Conservation (phyloP, 1,140 invertebrate genomes). For the Leptinotarsa undecemlineata region DNA sequence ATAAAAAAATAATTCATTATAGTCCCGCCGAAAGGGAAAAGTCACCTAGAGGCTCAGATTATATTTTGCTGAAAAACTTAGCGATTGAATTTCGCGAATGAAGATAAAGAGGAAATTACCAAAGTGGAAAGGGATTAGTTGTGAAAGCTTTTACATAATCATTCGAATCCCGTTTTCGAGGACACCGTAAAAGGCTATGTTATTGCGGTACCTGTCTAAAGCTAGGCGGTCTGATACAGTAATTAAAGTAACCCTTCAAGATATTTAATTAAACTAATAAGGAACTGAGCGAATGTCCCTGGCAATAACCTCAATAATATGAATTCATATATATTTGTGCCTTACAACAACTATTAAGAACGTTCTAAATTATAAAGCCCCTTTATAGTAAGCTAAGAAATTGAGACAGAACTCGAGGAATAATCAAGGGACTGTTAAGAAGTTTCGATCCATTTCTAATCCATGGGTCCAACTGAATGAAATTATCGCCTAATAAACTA, state of each 20-base stretch:
- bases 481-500: too few relatives aligned
- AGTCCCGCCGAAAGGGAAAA: too few relatives aligned
- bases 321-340: conserved; percentile 8
- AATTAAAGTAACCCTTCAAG: conserved; percentile 15
- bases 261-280: conserved; percentile 19
- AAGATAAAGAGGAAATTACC: too few relatives aligned
- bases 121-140: neutral
- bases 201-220: conserved; percentile 6
- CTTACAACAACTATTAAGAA: neutral
- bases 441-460: neutral
- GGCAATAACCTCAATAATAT: conserved; percentile 11
- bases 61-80: too few relatives aligned
- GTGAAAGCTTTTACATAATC: conserved; percentile 50
- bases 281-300: conserved; percentile 5
- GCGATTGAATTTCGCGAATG: too few relatives aligned
- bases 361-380: conserved; percentile 1
- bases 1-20: too few relatives aligned
- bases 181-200: conserved; percentile 59
- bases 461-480: too few relatives aligned
- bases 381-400: conserved; percentile 7
- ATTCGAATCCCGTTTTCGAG: conserved; percentile 71
- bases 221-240: conserved; percentile 2
- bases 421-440: conserved; percentile 11
- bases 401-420: conserved; percentile 5
- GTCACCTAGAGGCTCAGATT: too few relatives aligned